Evolutionary conservation across 2,113 vertebrate species (phyloP).

Genomic region (Nesogale talazaci): DNA sequence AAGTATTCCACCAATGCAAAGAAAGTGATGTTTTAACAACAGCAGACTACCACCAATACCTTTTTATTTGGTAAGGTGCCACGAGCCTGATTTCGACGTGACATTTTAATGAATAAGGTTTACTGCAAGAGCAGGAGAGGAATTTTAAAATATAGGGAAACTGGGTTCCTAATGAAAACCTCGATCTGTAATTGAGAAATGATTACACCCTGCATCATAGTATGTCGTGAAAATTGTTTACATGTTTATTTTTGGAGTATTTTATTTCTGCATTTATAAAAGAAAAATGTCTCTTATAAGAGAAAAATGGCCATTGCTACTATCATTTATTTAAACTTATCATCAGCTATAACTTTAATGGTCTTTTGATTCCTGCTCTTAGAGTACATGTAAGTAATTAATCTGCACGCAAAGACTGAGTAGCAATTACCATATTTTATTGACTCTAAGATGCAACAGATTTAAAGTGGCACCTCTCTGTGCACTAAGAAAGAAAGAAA

Average conservation of each 20-base stretch:
- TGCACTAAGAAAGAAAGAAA: neutral
- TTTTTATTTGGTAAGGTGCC: neutral
- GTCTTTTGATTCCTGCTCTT: constrained; percentile 30
- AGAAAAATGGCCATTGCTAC: neutral
- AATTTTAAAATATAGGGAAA: constrained; percentile 54
- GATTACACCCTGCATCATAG: neutral
- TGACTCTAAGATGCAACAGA: constrained; percentile 54
- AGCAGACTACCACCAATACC: neutral
- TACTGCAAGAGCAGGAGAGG: neutral
- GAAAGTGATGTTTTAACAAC: constrained; percentile 40
- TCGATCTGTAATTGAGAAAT: constrained; percentile 52
- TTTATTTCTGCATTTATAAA: constrained; percentile 48
- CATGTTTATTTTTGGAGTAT: constrained; percentile 30
- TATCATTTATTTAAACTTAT: constrained; percentile 48
- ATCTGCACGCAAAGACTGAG: neutral
- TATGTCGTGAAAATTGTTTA: constrained; percentile 28
- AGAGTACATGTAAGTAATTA: constrained; percentile 29
- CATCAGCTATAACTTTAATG: constrained; percentile 8
- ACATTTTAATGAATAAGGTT: neutral
- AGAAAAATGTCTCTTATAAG: constrained; percentile 38
- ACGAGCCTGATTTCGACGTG: constrained; percentile 26
- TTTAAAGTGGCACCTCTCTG: neutral
- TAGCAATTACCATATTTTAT: constrained; percentile 37
- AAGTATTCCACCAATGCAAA: no score
- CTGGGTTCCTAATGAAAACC: constrained; percentile 1